Evolutionary conservation across 2,113 vertebrate genomes (phyloP), one percentile per base, ranked within the genome.

Genomic region (Paraplagusia blochii): DNA sequence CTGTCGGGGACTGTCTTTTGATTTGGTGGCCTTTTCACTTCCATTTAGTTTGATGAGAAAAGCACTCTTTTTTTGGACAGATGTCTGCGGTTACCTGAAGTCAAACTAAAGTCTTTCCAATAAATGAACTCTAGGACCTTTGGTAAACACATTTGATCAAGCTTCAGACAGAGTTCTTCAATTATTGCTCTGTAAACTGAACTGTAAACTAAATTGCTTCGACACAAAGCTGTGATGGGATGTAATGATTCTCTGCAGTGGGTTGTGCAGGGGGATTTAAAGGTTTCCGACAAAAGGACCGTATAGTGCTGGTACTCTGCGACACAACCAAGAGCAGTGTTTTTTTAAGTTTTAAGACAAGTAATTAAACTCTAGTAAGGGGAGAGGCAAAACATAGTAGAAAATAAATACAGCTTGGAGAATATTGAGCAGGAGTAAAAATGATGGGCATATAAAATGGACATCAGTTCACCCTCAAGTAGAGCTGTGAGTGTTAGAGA

Each of bases 61-160:
- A 51, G 47, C 70, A 57, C 60, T 9, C 7, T 7, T 14, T 35
- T 11, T 62, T 79, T 43, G 71, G 81, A 79, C 73, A 70, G 64
- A 76, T 77, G 35, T 65, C 53, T 66, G 56, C 81, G 72, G 80
- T 77, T 73, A 79, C 66, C 18, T 47, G 49, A 66, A 66, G 52
- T 53, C 58, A 79, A 85, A 72, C 63, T 53, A 61, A 61, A n/a
- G n/a, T n/a, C n/a, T n/a, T n/a, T n/a, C n/a, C n/a, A n/a, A n/a
- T n/a, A n/a, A n/a, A n/a, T n/a, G n/a, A n/a, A n/a, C n/a, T n/a
- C n/a, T n/a, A n/a, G n/a, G n/a, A n/a, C n/a, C n/a, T n/a, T n/a
- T n/a, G n/a, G n/a, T n/a, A n/a, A n/a, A n/a, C n/a, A n/a, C n/a
- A n/a, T n/a, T n/a, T n/a, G n/a, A n/a, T n/a, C n/a, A n/a, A n/a